Conservation (phyloP, 2,888 invertebrate genomes). For the Phaedon cochleariae region DNA sequence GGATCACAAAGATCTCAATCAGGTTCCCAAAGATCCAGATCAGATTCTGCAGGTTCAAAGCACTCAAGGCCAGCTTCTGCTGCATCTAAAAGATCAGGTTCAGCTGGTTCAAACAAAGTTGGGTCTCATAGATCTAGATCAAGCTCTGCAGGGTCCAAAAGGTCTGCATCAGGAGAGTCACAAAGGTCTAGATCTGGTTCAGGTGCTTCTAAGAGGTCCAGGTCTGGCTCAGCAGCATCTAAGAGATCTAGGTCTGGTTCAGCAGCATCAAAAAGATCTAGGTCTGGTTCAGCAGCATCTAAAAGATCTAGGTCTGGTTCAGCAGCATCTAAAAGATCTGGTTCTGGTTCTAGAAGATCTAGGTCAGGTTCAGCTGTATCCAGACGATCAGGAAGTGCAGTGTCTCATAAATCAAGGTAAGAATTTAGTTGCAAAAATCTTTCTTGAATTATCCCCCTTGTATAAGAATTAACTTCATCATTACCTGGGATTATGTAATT, state of each 20-base stretch:
- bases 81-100: slow-evolving; percentile 33
- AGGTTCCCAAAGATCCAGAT: slow-evolving; percentile 39
- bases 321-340: slow-evolving; percentile 33
- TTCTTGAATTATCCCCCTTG: too few relatives aligned
- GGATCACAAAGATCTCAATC: slow-evolving; percentile 37
- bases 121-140: slow-evolving; percentile 37
- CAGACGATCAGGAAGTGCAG: slow-evolving; percentile 26
- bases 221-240: slow-evolving; percentile 37
- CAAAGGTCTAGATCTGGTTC: slow-evolving; percentile 42
- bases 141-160: slow-evolving; percentile 35
- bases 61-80: slow-evolving; percentile 42
- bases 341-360: slow-evolving; percentile 34
- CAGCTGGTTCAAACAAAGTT: slow-evolving; percentile 22
- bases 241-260: slow-evolving; percentile 39
- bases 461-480: too few relatives aligned
- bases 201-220: slow-evolving; percentile 41
- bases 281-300: slow-evolving; percentile 33
- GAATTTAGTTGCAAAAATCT: too few relatives aligned
- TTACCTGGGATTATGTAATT: too few relatives aligned
- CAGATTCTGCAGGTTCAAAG: slow-evolving; percentile 35
- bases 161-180: slow-evolving; percentile 38
- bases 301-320: slow-evolving; percentile 40
- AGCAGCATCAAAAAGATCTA: slow-evolving; percentile 37
- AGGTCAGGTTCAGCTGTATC: slow-evolving; percentile 43
- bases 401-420: slow-evolving; percentile 27